A percentile compares a stretch with the other conserved stretches of the same genome.
Evolutionary conservation across 2,888 invertebrate genomes (phyloP).

Genomic region (Xestoiulus laeticollis): DNA sequence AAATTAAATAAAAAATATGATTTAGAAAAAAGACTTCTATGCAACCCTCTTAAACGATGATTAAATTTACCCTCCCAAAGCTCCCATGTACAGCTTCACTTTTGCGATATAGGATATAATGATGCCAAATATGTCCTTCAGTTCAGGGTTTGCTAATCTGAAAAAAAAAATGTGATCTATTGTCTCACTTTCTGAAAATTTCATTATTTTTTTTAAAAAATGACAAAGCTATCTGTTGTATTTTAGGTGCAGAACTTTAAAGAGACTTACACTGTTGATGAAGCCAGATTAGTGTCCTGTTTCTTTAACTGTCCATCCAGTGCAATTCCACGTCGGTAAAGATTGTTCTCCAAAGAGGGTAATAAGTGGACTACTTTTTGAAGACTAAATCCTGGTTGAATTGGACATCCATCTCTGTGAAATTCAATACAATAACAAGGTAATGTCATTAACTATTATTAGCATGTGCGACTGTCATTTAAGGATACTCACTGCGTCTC

Average conservation of each 20-base stretch:
- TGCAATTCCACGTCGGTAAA: constrained; percentile 88
- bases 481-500: constrained; percentile 82
- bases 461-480: neutral
- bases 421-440: neutral
- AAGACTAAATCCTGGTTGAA: constrained; percentile 84
- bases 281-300: constrained; percentile 85
- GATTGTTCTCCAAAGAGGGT: constrained; percentile 79
- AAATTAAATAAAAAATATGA: too few relatives aligned
- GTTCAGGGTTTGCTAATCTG: neutral
- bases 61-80: constrained; percentile 74
- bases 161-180: constrained; percentile 23
- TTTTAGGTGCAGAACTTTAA: constrained; percentile 39
- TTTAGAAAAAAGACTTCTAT: too few relatives aligned
- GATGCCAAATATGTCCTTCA: constrained; percentile 89
- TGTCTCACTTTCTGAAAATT: too few relatives aligned
- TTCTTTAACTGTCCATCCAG: constrained; percentile 87
- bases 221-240: too few relatives aligned
- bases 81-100: constrained; percentile 91
- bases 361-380: constrained; percentile 89
- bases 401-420: constrained; percentile 84
- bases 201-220: too few relatives aligned
- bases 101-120: constrained; percentile 95
- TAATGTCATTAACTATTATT: neutral
- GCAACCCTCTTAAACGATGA: neutral
- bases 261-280: constrained; percentile 82